Percentiles rank a stretch among this genome's conserved stretches.
Conservation (phyloP, 2,888 invertebrate species). For the Lottia gigantea region DNA sequence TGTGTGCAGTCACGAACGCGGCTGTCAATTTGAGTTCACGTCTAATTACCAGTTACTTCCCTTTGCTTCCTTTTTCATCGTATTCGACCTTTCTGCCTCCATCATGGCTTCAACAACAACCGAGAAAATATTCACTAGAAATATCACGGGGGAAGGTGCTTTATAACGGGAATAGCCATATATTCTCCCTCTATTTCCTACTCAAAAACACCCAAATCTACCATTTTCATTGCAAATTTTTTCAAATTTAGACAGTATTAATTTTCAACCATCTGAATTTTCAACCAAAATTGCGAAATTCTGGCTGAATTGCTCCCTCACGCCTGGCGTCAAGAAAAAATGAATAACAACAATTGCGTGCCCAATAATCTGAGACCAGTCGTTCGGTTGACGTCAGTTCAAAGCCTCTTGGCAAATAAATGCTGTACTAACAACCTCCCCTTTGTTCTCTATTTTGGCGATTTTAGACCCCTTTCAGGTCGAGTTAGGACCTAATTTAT, state of each 20-base stretch:
- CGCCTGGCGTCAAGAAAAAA: conserved; percentile 43
- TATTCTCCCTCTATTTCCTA: conserved; percentile 24
- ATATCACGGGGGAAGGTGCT: conserved; percentile 51
- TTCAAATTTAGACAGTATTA: conserved; percentile 24
- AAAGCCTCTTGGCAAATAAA: conserved; percentile 56
- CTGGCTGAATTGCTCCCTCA: conserved; percentile 33
- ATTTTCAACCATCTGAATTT: conserved; percentile 25
- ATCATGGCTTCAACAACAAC: conserved; percentile 15
- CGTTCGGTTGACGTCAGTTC: conserved; percentile 63
- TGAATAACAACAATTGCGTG: conserved; percentile 57
- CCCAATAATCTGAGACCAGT: conserved; percentile 63
- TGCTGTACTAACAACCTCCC: conserved; percentile 52
- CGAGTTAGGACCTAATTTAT: neutral
- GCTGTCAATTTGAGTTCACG: conserved; percentile 8
- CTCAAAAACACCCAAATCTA: conserved; percentile 16
- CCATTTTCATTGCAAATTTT: conserved; percentile 24
- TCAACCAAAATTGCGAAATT: conserved; percentile 27
- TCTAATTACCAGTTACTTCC: conserved; percentile 17
- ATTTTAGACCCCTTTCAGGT: conserved; percentile 2
- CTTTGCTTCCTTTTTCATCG: conserved; percentile 22
- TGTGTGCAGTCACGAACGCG: conserved; percentile 8
- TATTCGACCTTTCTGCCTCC: conserved; percentile 22
- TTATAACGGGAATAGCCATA: conserved; percentile 65
- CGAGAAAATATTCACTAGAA: neutral
- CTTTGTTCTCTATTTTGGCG: conserved; percentile 14